Evolutionary conservation across 2,113 vertebrate species (phyloP).

Genomic region (Leptosomus discolor): DNA sequence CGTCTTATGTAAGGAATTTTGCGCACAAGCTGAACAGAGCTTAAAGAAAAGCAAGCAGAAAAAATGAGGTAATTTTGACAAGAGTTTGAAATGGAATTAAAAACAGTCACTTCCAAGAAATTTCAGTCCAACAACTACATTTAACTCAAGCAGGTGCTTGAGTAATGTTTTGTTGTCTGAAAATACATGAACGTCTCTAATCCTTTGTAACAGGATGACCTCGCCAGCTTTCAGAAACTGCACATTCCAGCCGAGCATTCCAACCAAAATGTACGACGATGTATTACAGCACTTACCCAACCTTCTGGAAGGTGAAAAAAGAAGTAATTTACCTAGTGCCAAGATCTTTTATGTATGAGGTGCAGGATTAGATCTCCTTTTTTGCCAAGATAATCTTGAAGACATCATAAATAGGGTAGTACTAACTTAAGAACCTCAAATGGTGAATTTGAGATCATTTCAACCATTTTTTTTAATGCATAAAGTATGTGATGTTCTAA

Average conservation of each 20-base stretch:
- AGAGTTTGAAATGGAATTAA: not conserved
- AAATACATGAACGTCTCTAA: not conserved
- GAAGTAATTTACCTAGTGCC: not conserved
- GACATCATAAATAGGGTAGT: not conserved
- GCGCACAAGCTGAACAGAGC: not conserved
- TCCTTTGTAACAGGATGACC: slow-evolving; percentile 1
- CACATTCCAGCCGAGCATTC: not conserved
- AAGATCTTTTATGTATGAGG: not conserved
- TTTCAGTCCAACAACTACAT: slow-evolving; percentile 9
- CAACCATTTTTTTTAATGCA: not conserved
- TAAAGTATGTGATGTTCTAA: not conserved
- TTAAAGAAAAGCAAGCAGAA: not conserved
- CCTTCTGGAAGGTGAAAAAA: not conserved
- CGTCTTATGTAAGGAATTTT: not conserved
- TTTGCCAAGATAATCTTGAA: not conserved
- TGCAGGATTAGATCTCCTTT: not conserved
- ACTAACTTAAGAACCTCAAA: not conserved
- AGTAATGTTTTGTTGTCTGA: not conserved
- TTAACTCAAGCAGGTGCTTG: slow-evolving; percentile 4
- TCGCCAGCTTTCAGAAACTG: not conserved
- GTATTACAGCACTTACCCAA: not conserved
- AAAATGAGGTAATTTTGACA: not conserved
- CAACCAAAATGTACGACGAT: not conserved
- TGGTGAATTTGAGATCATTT: not conserved
- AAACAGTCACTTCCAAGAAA: not conserved